Evolutionary conservation across 2,113 vertebrate species (phyloP).

Genomic region (Bolborhynchus lineola): DNA sequence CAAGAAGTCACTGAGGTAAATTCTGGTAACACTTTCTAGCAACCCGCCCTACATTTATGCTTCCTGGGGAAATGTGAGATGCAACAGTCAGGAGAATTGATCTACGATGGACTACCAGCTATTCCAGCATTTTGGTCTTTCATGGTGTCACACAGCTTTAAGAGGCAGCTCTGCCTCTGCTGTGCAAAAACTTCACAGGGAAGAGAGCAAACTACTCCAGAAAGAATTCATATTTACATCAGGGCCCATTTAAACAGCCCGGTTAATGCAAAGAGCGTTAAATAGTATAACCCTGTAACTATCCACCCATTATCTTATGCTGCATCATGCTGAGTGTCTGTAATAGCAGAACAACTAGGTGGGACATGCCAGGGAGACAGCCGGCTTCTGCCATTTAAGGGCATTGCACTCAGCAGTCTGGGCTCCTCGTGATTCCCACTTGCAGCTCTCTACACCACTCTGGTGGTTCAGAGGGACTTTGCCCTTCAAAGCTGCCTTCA

Average conservation of each 20-base stretch:
- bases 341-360: conserved; percentile 26
- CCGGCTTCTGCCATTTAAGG: conserved; percentile 44
- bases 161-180: not conserved
- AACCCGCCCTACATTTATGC: not conserved
- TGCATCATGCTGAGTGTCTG: not conserved
- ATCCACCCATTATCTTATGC: conserved; percentile 24
- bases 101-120: not conserved
- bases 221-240: not conserved
- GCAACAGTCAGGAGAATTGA: not conserved
- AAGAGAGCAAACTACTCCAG: not conserved
- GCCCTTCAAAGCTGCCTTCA: not conserved
- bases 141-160: not conserved
- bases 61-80: not conserved
- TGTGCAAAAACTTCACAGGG: not conserved
- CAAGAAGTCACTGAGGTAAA: not conserved
- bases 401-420: not conserved
- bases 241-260: not conserved
- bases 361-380: conserved; percentile 8
- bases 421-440: not conserved
- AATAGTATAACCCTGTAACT: not conserved
- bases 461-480: conserved; percentile 30
- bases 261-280: not conserved
- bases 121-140: not conserved
- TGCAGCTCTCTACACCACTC: conserved; percentile 60
- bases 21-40: not conserved